Conservation (phyloP, 2,113 vertebrate genomes). For the Quiscalus mexicanus region DNA sequence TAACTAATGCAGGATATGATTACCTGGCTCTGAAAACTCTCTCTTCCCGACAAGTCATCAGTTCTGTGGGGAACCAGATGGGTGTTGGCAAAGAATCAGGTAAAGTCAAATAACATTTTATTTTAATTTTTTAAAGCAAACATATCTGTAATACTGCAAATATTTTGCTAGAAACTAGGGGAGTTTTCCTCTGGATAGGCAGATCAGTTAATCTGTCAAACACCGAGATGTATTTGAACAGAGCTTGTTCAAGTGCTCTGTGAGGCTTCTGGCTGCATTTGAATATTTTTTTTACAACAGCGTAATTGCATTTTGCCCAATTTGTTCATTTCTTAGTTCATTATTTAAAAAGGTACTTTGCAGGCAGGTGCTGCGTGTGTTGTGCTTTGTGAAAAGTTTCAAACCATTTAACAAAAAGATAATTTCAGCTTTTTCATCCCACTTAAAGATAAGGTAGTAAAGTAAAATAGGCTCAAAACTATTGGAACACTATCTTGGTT, state of each 20-base stretch:
- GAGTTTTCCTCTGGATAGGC: background rate
- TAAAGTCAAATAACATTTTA: conserved; percentile 30
- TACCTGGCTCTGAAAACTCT: conserved; percentile 93
- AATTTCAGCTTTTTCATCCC: background rate
- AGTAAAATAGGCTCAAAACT: background rate
- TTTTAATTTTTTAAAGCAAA: background rate
- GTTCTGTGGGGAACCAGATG: conserved; percentile 95
- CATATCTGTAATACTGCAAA: background rate
- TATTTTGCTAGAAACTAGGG: background rate
- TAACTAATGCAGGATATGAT: conserved; percentile 92
- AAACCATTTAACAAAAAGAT: background rate
- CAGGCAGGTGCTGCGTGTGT: background rate
- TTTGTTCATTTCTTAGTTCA: background rate
- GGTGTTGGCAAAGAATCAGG: conserved; percentile 98
- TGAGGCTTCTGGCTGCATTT: background rate
- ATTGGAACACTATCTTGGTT: background rate
- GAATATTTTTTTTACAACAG: background rate
- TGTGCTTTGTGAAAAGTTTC: background rate
- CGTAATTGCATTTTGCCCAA: fast-evolving
- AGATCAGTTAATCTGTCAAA: background rate
- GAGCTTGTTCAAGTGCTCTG: background rate
- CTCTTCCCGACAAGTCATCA: conserved; percentile 86
- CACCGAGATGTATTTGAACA: background rate
- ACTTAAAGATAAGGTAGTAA: background rate
- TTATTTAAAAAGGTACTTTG: background rate